Conservation (phyloP, 2,888 invertebrate species). For the Noctuana brunneofusca region DNA sequence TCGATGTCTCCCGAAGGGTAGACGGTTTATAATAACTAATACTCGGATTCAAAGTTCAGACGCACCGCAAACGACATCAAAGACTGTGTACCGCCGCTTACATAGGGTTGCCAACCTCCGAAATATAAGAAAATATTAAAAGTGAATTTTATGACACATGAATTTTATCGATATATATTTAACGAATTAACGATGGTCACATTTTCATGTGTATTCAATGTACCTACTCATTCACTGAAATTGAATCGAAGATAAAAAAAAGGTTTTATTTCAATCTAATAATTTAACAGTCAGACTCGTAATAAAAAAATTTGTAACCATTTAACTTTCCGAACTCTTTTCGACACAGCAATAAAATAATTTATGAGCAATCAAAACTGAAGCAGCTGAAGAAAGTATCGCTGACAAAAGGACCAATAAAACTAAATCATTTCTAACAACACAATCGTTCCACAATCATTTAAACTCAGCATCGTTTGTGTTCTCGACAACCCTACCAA, state of each 20-base stretch:
- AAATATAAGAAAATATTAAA: too few species aligned
- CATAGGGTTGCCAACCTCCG: constrained; percentile 27
- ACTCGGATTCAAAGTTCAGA: constrained; percentile 18
- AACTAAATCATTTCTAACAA: neutral
- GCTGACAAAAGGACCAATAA: neutral
- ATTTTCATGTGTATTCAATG: too few species aligned
- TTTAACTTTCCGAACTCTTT: too few species aligned
- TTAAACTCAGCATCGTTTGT: neutral
- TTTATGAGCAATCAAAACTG: neutral
- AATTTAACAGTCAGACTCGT: too few species aligned
- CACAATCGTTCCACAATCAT: neutral
- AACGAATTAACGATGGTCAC: too few species aligned
- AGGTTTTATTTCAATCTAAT: too few species aligned
- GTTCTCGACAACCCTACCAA: constrained; percentile 13
- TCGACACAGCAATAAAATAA: neutral
- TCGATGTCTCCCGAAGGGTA: neutral
- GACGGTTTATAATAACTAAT: constrained; percentile 21
- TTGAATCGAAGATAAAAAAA: too few species aligned
- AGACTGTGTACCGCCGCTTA: constrained; percentile 16
- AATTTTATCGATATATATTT: too few species aligned
- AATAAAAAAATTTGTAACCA: too few species aligned
- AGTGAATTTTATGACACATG: too few species aligned
- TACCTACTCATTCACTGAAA: too few species aligned
- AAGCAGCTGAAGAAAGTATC: neutral
- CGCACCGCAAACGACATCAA: constrained; percentile 27